Evolutionary conservation across 2,797 vertebrate species (phyloP).

Genomic region (Champsocephalus gunnari): DNA sequence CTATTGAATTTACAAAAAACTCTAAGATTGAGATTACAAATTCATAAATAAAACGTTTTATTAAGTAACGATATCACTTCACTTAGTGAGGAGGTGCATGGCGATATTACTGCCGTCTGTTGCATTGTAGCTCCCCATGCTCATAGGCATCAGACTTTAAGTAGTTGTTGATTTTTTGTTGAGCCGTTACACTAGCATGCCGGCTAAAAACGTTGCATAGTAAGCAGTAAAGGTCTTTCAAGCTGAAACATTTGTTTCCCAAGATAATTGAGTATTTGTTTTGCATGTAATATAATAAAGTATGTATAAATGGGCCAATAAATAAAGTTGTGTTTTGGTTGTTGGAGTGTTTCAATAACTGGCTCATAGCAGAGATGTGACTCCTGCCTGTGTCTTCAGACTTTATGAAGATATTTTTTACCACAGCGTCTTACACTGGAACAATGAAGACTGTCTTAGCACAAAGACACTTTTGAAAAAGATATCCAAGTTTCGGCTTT

Average conservation of each 20-base stretch:
- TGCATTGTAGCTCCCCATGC: too few species aligned
- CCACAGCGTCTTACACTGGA: constrained; percentile 35
- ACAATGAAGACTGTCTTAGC: constrained; percentile 34
- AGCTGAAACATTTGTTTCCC: not conserved
- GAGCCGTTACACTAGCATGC: not conserved
- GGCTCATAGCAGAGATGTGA: constrained; percentile 1
- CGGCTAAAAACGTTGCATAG: not conserved
- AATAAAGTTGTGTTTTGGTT: constrained; percentile 6
- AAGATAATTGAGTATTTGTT: not conserved
- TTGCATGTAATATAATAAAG: not conserved
- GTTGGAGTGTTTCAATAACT: not conserved
- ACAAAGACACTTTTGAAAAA: constrained; percentile 49
- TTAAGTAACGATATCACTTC: too few species aligned
- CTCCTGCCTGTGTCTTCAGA: constrained; percentile 18
- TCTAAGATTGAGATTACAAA: too few species aligned
- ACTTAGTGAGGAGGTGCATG: too few species aligned
- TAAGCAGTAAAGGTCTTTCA: not conserved
- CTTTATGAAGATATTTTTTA: constrained; percentile 27
- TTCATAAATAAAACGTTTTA: too few species aligned
- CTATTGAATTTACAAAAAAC: too few species aligned
- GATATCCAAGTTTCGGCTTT: constrained; percentile 44
- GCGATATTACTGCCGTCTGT: too few species aligned
- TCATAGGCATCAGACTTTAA: too few species aligned
- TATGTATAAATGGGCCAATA: not conserved
- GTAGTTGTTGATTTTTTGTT: too few species aligned